These are phyloP conservation scores for Parapsyche elsis DNA, from an alignment of 1,140 invertebrate genomes.

Conservation along the genomic window DNA sequence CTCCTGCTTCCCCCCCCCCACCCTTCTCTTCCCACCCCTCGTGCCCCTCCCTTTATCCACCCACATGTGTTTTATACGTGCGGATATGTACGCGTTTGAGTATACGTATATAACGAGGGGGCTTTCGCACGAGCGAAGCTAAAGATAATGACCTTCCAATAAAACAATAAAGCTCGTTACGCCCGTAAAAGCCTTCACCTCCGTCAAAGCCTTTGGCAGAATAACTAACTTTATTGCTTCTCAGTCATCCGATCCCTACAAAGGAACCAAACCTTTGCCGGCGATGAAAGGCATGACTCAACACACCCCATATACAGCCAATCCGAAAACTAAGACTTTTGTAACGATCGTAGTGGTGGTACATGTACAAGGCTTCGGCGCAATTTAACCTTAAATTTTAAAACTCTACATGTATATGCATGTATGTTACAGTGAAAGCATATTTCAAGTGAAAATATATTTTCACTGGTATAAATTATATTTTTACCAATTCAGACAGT, in stretches of 20 bases:
- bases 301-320: neutral
- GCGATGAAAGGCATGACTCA: conserved; percentile 10
- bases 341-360: neutral
- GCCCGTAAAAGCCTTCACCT: conserved; percentile 30
- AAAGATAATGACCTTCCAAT: conserved; percentile 37
- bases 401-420: no score
- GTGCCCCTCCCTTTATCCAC: no score
- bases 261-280: conserved; percentile 25
- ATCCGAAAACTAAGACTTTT: neutral
- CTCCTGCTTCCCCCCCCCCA: no score
- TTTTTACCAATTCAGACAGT: no score
- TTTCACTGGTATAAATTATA: no score
- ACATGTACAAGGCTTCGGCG: no score
- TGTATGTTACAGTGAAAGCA: no score
- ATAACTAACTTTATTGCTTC: conserved; percentile 33
- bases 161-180: conserved; percentile 37
- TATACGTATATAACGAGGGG: neutral
- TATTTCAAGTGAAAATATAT: no score
- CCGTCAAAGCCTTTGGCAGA: conserved; percentile 28
- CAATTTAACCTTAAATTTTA: no score
- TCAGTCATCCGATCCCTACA: conserved; percentile 17
- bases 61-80: no score
- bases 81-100: no score
- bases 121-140: conserved; percentile 23
- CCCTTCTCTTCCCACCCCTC: no score